A percentile compares a stretch with the other conserved stretches of the same genome.
These are phyloP conservation scores for Harpalus rufipes DNA, from an alignment of 2,888 invertebrate species.

Conservation along the genomic window DNA sequence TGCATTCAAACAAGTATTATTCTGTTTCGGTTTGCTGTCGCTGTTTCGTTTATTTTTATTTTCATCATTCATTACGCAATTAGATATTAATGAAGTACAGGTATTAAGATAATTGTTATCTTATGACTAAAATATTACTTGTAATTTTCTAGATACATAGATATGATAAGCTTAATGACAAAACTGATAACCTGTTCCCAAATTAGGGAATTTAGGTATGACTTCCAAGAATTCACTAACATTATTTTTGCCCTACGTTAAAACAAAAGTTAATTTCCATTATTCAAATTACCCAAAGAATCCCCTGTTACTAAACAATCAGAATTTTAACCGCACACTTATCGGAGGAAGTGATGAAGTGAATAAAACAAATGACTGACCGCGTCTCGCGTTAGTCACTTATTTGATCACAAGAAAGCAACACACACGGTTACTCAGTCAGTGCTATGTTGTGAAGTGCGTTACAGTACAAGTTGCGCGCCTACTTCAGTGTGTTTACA, in stretches of 20 bases:
- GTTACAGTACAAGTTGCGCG: neutral
- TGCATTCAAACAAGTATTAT: too few species aligned
- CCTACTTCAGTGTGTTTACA: slow-evolving; percentile 8
- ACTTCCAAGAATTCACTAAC: neutral
- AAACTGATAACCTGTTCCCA: neutral
- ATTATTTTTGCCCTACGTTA: neutral
- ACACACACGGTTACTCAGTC: slow-evolving; percentile 3
- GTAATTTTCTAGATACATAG: too few species aligned
- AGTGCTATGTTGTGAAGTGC: neutral
- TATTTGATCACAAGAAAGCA: neutral
- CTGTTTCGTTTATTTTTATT: too few species aligned
- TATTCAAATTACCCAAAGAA: slow-evolving; percentile 4
- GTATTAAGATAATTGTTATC: too few species aligned
- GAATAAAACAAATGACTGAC: slow-evolving; percentile 16
- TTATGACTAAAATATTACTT: too few species aligned
- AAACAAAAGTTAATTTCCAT: neutral
- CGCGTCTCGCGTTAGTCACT: neutral
- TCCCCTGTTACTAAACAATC: slow-evolving; percentile 6
- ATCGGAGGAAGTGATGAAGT: slow-evolving; percentile 8
- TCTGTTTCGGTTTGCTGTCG: too few species aligned
- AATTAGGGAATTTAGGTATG: neutral
- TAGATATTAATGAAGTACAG: too few species aligned
- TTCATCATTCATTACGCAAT: too few species aligned
- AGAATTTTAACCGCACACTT: neutral
- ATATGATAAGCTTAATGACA: too few species aligned